Base-by-base conservation (phyloP, 2,888 invertebrate species). In the Andrena marginata region DNA sequence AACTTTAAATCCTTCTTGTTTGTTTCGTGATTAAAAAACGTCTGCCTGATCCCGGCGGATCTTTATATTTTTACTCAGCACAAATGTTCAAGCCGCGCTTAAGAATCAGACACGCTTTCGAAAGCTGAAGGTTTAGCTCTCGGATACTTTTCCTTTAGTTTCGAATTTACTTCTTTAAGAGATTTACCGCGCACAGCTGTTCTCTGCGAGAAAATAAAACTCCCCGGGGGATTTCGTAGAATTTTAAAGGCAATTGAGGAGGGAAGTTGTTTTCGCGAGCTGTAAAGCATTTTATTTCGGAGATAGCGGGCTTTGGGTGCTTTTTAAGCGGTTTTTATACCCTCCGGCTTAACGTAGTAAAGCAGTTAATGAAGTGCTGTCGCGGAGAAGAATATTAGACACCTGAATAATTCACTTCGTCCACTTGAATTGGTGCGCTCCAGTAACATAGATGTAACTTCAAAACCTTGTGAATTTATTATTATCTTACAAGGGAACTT, bases 211-310 rank as follows among this genome's bases (percentile, higher is more conserved):
- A 59, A 42, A 69, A 69, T 69, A 59, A 69, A 69, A 69, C 56
- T 20, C 23, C 23, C 23, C 5, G 4, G 59, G n/a, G 35, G 35
- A 69, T 69, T 69, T 69, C n/a, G 33, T 56, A 56, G 69, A 59
- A 69, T 35, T 69, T 69, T 69, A 69, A 69, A 59, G 69, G 69
- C 56, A 59, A 69, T 69, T 54, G 69, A 59, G 35, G 35, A 23
- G 69, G 35, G 26, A 69, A 35, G 33, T 26, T 69, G 69, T 69
- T 69, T 69, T 69, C 42, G 56, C 56, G 59, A 69, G 56, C 69
- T 69, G 69, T 69, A 69, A 69, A 69, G 56, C 69, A 59, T 69
- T 69, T 69, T 69, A 69, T 69, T 69, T 59, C 69, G n/a, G 42
- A 4, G 56, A 33, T 35, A 6, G 26, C 26, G 26, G 10, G n/a